Evolutionary conservation across 2,888 invertebrate genomes (phyloP).

Genomic region (Agonopterix subpropinquella): DNA sequence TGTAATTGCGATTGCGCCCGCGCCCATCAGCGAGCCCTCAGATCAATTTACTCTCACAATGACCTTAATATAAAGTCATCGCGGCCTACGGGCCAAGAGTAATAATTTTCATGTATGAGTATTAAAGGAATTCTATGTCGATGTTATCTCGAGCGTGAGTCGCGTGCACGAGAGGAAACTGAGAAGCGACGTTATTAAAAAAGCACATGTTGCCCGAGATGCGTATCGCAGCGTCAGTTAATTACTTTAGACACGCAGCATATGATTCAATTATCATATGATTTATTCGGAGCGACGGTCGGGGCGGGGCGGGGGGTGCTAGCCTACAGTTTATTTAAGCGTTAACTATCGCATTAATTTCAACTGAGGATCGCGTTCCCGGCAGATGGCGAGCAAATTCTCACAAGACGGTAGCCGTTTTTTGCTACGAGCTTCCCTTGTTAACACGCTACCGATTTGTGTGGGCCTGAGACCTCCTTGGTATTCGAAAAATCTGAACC

Average conservation of each 20-base stretch:
- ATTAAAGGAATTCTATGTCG: slow-evolving; percentile 66
- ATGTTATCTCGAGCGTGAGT: slow-evolving; percentile 66
- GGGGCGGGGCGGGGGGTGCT: slow-evolving; percentile 32
- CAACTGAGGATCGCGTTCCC: slow-evolving; percentile 47
- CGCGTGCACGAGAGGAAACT: slow-evolving; percentile 62
- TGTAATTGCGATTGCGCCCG: slow-evolving; percentile 45
- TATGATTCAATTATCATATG: slow-evolving; percentile 76
- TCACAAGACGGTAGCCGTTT: slow-evolving; percentile 45
- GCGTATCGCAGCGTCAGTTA: slow-evolving; percentile 71
- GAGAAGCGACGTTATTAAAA: slow-evolving; percentile 67
- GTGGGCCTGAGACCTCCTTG: slow-evolving; percentile 35
- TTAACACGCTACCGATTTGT: slow-evolving; percentile 55
- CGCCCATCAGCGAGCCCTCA: slow-evolving; percentile 42
- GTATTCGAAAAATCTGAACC: slow-evolving; percentile 15
- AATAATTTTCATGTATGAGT: slow-evolving; percentile 61
- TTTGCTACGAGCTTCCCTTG: slow-evolving; percentile 35
- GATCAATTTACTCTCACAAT: slow-evolving; percentile 70
- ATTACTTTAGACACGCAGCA: slow-evolving; percentile 74
- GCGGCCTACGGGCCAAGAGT: slow-evolving; percentile 40
- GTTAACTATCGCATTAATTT: slow-evolving; percentile 65
- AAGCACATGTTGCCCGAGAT: slow-evolving; percentile 71
- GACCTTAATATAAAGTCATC: slow-evolving; percentile 66
- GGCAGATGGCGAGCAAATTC: slow-evolving; percentile 61
- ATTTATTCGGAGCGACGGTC: slow-evolving; percentile 61
- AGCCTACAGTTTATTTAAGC: slow-evolving; percentile 55